Evolutionary conservation across 2,888 invertebrate genomes (phyloP).

Genomic region (Metellina segmentata): DNA sequence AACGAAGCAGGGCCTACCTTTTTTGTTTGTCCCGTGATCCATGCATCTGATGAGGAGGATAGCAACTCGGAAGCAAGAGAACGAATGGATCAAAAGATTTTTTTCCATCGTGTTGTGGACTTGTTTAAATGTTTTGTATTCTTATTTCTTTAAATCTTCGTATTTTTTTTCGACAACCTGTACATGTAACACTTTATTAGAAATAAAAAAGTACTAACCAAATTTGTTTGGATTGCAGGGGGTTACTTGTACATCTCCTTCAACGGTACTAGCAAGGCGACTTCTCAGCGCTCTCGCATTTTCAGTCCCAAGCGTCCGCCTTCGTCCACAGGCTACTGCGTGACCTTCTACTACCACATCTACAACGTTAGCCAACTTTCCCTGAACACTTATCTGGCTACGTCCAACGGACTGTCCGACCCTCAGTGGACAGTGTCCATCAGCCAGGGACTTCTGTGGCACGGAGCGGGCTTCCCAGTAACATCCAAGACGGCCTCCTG

Average conservation of each 20-base stretch:
- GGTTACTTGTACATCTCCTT: constrained; percentile 64
- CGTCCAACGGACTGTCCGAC: constrained; percentile 57
- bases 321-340: constrained; percentile 44
- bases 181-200: too few species aligned
- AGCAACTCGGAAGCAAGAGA: too few species aligned
- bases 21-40: too few species aligned
- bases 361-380: constrained; percentile 63
- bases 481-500: constrained; percentile 45
- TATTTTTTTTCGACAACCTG: too few species aligned
- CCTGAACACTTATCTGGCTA: constrained; percentile 50
- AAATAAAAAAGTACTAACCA: too few species aligned
- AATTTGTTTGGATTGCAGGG: constrained; percentile 12
- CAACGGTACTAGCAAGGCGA: constrained; percentile 18
- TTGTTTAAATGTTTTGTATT: too few species aligned
- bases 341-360: constrained; percentile 76
- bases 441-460: constrained; percentile 71
- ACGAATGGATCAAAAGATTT: too few species aligned
- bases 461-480: constrained; percentile 65
- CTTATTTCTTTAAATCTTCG: too few species aligned
- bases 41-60: too few species aligned
- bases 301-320: constrained; percentile 48
- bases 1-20: too few species aligned
- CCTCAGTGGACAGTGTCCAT: constrained; percentile 67
- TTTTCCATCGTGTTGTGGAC: too few species aligned
- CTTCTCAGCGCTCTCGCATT: constrained; percentile 48